Conservation (phyloP, 2,888 invertebrate species). For the Diarsia rubi region DNA sequence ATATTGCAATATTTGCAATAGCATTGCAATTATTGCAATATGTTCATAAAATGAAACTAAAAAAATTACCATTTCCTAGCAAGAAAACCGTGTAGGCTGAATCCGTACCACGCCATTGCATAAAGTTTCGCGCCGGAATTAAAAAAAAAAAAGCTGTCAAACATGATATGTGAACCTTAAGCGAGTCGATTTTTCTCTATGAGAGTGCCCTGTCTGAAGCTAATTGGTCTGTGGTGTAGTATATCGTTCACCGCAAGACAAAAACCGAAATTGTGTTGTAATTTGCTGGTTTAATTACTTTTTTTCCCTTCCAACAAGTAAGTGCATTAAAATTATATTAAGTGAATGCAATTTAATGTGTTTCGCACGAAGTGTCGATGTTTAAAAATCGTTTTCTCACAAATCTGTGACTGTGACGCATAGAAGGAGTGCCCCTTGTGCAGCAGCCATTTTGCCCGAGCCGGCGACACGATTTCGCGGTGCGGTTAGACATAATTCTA, state of each 20-base stretch:
- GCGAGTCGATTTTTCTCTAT: too few species aligned
- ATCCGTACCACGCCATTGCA: too few species aligned
- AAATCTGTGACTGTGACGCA: conserved; percentile 91
- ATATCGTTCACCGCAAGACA: conserved; percentile 90
- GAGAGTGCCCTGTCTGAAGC: too few species aligned
- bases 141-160: too few species aligned
- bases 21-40: too few species aligned
- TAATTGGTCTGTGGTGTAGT: too few species aligned
- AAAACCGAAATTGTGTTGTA: conserved; percentile 89
- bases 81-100: too few species aligned
- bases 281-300: conserved; percentile 90
- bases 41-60: too few species aligned
- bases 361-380: conserved; percentile 74
- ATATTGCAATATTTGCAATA: too few species aligned
- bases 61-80: too few species aligned
- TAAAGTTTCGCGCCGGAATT: too few species aligned
- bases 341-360: conserved; percentile 81
- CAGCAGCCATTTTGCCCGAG: conserved; percentile 91
- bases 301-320: conserved; percentile 91
- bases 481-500: conserved; percentile 82
- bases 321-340: conserved; percentile 83
- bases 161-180: too few species aligned
- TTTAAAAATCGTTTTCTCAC: conserved; percentile 73
- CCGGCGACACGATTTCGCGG: conserved; percentile 90
- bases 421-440: conserved; percentile 91